These are phyloP conservation scores for Seriola aureovittata DNA, from an alignment of 2,113 vertebrate species.

Conservation along the genomic window DNA sequence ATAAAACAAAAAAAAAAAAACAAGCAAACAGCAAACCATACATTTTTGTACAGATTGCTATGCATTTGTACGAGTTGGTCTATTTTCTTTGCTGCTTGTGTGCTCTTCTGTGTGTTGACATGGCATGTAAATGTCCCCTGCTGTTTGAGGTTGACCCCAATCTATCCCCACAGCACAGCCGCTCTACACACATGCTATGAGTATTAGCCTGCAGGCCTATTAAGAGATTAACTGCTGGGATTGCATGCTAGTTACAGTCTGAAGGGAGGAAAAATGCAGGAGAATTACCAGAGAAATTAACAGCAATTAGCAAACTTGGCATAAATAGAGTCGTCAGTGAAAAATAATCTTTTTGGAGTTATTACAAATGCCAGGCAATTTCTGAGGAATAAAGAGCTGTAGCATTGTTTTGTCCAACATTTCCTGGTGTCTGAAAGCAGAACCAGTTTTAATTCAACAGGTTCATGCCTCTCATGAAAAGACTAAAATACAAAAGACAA, in stretches of 20 bases:
- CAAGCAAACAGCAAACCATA: background rate
- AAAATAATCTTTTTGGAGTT: background rate
- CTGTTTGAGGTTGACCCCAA: slow-evolving; percentile 67
- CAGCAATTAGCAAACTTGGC: slow-evolving; percentile 11
- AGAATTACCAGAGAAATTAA: slow-evolving; percentile 10
- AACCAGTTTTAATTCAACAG: background rate
- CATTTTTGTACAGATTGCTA: background rate
- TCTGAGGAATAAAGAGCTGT: background rate
- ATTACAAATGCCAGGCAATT: background rate
- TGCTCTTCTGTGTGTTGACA: slow-evolving; percentile 34
- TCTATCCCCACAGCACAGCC: slow-evolving; percentile 58
- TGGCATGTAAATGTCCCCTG: slow-evolving; percentile 40
- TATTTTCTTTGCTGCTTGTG: background rate
- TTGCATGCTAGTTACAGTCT: slow-evolving; percentile 53
- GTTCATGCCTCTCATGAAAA: background rate
- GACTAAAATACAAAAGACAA: background rate
- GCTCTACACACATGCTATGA: slow-evolving; percentile 61
- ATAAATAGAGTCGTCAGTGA: background rate
- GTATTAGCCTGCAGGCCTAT: slow-evolving; percentile 79
- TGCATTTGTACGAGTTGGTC: background rate
- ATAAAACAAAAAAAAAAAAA: slow-evolving; percentile 7
- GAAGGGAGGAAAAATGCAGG: slow-evolving; percentile 29
- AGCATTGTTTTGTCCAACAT: background rate
- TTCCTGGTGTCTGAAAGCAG: background rate
- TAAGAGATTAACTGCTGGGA: slow-evolving; percentile 77